Evolutionary conservation across 2,797 vertebrate species (phyloP).

Genomic region (Bovichtus variegatus): DNA sequence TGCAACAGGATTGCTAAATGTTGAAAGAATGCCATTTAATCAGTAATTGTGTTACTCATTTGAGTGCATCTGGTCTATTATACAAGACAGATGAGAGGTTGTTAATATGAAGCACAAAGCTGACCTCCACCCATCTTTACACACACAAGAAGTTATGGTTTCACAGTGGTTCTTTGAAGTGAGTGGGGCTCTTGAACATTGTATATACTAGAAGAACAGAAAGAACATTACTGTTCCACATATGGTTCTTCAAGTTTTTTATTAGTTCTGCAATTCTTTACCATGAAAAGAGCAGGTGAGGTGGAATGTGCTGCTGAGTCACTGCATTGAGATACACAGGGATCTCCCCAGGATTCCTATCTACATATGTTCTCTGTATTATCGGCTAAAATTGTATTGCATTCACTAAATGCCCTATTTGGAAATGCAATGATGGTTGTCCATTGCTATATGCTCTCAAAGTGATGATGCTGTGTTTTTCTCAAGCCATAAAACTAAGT

Average conservation of each 20-base stretch:
- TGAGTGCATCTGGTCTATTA: slow-evolving; percentile 69
- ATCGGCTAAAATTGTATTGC: neutral
- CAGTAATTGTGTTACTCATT: too few species aligned
- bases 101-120: slow-evolving; percentile 70
- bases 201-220: neutral
- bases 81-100: slow-evolving; percentile 72
- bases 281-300: slow-evolving; percentile 16
- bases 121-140: slow-evolving; percentile 48
- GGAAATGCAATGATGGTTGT: neutral
- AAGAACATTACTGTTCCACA: slow-evolving; percentile 8
- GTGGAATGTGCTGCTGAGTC: slow-evolving; percentile 3
- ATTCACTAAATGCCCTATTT: neutral
- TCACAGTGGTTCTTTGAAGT: slow-evolving; percentile 41
- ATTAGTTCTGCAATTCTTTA: slow-evolving; percentile 6
- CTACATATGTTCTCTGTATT: neutral
- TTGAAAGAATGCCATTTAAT: too few species aligned
- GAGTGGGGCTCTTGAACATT: slow-evolving; percentile 4
- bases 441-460: neutral
- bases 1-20: too few species aligned
- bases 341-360: slow-evolving; percentile 3
- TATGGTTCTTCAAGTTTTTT: neutral
- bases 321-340: neutral
- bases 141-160: slow-evolving; percentile 22
- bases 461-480: neutral
- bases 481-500: neutral